Conservation (phyloP, 1,140 invertebrate genomes). For the Manduca sexta region DNA sequence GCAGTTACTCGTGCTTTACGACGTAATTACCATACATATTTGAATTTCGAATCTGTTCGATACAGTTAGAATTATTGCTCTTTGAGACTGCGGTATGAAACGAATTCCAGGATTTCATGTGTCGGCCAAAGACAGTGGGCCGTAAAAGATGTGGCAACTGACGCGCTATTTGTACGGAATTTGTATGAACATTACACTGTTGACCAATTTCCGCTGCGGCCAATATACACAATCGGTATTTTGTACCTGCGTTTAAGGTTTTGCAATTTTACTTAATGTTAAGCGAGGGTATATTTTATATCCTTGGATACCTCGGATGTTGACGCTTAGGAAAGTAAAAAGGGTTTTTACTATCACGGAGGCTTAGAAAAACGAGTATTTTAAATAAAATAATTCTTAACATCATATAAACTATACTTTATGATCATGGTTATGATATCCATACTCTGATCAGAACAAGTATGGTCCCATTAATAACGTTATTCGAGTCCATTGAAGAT, state of each 20-base stretch:
- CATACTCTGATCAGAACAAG: not conserved
- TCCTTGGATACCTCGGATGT: no score
- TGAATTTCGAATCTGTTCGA: conserved; percentile 1
- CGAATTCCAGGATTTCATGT: not conserved
- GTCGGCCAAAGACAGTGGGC: conserved; percentile 3
- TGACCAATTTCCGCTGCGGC: conserved; percentile 5
- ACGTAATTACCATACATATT: conserved; percentile 8
- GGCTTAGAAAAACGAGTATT: no score
- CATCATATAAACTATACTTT: no score
- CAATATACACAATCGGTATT: not conserved
- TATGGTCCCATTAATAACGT: not conserved
- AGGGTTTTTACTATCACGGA: no score
- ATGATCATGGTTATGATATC: no score
- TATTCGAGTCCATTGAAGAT: conserved; percentile 24
- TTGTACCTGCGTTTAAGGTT: not conserved
- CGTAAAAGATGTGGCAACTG: conserved; percentile 12
- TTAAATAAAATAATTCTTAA: no score
- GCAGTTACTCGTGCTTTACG: conserved; percentile 1
- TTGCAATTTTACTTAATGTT: no score
- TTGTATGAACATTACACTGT: conserved; percentile 8
- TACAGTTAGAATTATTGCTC: conserved; percentile 3
- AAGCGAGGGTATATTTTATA: no score
- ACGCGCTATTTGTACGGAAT: conserved; percentile 15
- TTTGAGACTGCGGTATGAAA: not conserved
- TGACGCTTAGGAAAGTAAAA: no score